Evolutionary conservation across 2,888 invertebrate species (phyloP).

Genomic region (Sinotaia quadrata): DNA sequence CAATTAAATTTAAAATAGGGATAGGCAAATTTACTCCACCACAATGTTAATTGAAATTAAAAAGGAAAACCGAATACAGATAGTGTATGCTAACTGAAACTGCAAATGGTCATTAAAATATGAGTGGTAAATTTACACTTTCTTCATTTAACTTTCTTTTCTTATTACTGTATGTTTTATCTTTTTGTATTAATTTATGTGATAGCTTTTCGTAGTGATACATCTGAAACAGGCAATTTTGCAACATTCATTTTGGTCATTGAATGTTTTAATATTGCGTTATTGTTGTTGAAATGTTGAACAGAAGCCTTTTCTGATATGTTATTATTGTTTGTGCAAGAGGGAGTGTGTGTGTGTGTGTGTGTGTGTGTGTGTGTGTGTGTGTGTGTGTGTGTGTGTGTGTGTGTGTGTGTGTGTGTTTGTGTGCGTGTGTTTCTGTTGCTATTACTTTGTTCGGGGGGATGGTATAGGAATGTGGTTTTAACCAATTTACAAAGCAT

Average conservation of each 20-base stretch:
- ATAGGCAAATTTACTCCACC: no score
- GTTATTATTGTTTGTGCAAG: not conserved
- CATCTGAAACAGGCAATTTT: not conserved
- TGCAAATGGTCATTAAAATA: not conserved
- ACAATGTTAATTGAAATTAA: no score
- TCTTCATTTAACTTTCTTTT: not conserved
- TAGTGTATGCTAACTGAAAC: not conserved
- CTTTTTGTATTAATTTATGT: not conserved
- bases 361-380: slow-evolving; percentile 7
- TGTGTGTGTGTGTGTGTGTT: not conserved
- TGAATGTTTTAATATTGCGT: no score
- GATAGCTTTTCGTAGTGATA: not conserved
- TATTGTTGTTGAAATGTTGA: no score
- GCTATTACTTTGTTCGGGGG: not conserved
- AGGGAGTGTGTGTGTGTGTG: not conserved
- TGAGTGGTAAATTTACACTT: no score
- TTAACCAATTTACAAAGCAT: no score
- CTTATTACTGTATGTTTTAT: not conserved
- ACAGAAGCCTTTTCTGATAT: not conserved
- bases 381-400: slow-evolving; percentile 5
- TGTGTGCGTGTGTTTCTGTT: not conserved
- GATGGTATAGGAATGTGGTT: no score
- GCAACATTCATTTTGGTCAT: no score
- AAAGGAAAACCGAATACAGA: no score
- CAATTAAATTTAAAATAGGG: no score